Evolutionary conservation across 2,113 vertebrate species (phyloP).

Genomic region (Oncorhynchus nerka): DNA sequence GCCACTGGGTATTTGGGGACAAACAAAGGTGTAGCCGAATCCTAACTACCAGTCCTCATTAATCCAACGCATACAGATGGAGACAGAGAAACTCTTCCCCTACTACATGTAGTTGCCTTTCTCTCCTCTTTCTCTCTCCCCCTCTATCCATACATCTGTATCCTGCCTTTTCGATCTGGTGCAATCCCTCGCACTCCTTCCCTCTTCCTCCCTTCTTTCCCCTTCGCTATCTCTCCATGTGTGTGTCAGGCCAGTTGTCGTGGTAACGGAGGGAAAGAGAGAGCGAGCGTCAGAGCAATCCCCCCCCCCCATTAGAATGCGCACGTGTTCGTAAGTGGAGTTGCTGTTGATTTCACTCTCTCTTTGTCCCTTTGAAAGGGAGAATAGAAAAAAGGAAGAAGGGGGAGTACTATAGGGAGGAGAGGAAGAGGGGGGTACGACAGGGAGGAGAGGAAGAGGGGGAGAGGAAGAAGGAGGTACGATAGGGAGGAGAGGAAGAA

Average conservation of each 20-base stretch:
- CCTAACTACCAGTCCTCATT: no score
- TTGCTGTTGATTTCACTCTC: constrained; percentile 53
- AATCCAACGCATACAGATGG: no score
- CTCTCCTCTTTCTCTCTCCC: constrained; percentile 1
- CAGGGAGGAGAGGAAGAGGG: no score
- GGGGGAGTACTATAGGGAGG: no score
- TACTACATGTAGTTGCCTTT: no score
- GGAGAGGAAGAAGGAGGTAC: no score
- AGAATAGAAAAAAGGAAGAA: constrained; percentile 40
- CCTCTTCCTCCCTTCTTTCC: constrained; percentile 25
- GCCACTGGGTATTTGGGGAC: no score
- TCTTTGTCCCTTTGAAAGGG: constrained; percentile 56
- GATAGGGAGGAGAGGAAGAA: no score
- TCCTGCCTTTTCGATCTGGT: not conserved
- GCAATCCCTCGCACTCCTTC: constrained; percentile 53
- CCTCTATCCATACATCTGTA: constrained; percentile 6
- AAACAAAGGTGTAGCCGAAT: no score
- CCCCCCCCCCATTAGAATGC: constrained; percentile 68
- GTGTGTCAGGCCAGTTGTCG: constrained; percentile 57
- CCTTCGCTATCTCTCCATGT: constrained; percentile 20
- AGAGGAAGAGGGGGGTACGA: no score
- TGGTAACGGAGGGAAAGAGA: constrained; percentile 37
- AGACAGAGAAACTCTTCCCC: no score
- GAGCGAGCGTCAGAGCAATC: constrained; percentile 7
- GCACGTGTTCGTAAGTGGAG: constrained; percentile 63